Evolutionary conservation across 92 coral and sea anemone species (phyloP).

Genomic region (Blastomussa wellsi): DNA sequence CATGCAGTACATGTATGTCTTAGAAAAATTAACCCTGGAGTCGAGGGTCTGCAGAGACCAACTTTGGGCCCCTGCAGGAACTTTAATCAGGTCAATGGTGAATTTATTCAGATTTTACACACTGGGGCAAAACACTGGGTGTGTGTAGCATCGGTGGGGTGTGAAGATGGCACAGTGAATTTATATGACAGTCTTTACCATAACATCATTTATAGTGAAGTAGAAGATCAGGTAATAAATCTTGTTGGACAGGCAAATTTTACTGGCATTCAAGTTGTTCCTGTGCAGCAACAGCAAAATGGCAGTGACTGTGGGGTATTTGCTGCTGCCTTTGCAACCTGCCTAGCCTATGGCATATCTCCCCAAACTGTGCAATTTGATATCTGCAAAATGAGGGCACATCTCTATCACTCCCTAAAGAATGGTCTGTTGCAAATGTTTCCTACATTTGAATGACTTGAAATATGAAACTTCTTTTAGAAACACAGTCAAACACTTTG

Average conservation of each 20-base stretch:
- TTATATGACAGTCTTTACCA: conserved; percentile 52
- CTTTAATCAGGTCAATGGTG: conserved; percentile 22
- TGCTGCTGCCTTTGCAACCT: conserved; percentile 50
- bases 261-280: conserved; percentile 49
- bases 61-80: conserved; percentile 33
- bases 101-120: conserved; percentile 33
- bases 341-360: conserved; percentile 40
- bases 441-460: conserved; percentile 20
- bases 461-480: conserved; percentile 2
- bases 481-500: conserved; percentile 22
- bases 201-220: conserved; percentile 27
- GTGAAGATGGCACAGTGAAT: conserved; percentile 50
- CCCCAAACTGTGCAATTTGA: conserved; percentile 51
- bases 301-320: conserved; percentile 60
- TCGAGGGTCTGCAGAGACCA: conserved; percentile 55
- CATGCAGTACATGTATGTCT: conserved; percentile 58
- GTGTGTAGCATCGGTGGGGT: conserved; percentile 1
- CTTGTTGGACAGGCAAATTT: conserved; percentile 40
- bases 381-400: conserved; percentile 39
- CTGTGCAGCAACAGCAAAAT: conserved; percentile 56
- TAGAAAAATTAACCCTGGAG: conserved; percentile 32
- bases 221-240: conserved; percentile 41
- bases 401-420: conserved; percentile 43
- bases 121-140: conserved; percentile 5
- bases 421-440: conserved; percentile 29